Evolutionary conservation across 2,113 vertebrate species (phyloP).

Genomic region (Triplophysa tibetana): DNA sequence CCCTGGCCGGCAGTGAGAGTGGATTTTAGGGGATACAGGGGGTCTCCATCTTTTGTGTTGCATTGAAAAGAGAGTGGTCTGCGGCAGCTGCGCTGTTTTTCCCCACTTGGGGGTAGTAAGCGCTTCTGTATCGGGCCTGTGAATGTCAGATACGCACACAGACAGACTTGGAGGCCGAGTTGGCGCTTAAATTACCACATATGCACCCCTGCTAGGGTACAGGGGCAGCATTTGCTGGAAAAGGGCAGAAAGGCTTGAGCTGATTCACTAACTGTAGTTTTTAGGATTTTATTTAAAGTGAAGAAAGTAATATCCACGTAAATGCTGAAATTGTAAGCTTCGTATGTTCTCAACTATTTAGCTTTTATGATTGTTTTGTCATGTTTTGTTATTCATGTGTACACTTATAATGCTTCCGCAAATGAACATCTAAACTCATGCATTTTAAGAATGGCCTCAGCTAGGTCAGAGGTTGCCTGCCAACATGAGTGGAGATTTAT

Average conservation of each 20-base stretch:
- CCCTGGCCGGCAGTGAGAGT: slow-evolving; percentile 33
- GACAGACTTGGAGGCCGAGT: slow-evolving; percentile 16
- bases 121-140: slow-evolving; percentile 78
- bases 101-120: slow-evolving; percentile 98
- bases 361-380: neutral
- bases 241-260: slow-evolving; percentile 27
- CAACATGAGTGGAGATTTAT: slow-evolving; percentile 49
- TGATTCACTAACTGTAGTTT: slow-evolving; percentile 48
- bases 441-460: slow-evolving; percentile 22
- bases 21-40: slow-evolving; percentile 64
- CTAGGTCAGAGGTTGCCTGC: slow-evolving; percentile 46
- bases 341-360: neutral
- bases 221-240: slow-evolving; percentile 37
- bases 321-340: neutral
- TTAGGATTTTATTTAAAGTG: slow-evolving; percentile 9
- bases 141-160: slow-evolving; percentile 38
- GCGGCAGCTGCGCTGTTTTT: slow-evolving; percentile 85
- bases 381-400: neutral
- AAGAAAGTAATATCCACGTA: slow-evolving; percentile 10
- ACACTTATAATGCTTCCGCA: neutral
- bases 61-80: slow-evolving; percentile 73
- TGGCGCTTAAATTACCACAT: slow-evolving; percentile 53
- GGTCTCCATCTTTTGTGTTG: slow-evolving; percentile 70
- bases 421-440: neutral
- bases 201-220: slow-evolving; percentile 30